Evolutionary conservation across 2,888 invertebrate species (phyloP).

Genomic region (Oscheius sp.): DNA sequence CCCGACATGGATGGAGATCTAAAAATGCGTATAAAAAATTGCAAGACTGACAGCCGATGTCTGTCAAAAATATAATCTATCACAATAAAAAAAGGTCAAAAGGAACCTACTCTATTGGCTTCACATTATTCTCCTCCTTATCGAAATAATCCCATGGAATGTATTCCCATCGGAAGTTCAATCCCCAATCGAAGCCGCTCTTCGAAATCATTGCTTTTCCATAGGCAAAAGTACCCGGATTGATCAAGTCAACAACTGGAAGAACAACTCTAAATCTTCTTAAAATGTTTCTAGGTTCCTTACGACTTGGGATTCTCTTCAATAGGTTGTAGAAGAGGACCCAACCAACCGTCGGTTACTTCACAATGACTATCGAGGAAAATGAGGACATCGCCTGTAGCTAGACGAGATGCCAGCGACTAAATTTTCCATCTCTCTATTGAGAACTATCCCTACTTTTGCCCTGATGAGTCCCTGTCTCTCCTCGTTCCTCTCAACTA

Average conservation of each 20-base stretch:
- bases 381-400: conserved; percentile 88
- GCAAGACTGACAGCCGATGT: too few relatives aligned
- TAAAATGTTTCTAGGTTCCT: background rate
- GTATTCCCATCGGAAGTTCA: conserved; percentile 90
- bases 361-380: conserved; percentile 95
- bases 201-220: conserved; percentile 91
- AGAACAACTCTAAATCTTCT: conserved; percentile 82
- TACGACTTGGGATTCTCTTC: conserved; percentile 74
- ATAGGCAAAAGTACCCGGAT: conserved; percentile 91
- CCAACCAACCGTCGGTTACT: conserved; percentile 95
- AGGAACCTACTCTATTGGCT: conserved; percentile 60
- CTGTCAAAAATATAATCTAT: too few relatives aligned
- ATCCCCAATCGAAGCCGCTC: conserved; percentile 99
- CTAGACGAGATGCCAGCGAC: conserved; percentile 88
- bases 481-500: conserved; percentile 46
- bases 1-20: conserved; percentile 97
- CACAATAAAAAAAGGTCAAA: too few relatives aligned
- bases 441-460: conserved; percentile 30
- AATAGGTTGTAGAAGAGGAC: conserved; percentile 89
- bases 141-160: conserved; percentile 79
- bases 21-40: background rate
- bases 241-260: conserved; percentile 98
- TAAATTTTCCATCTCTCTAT: conserved; percentile 72
- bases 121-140: conserved; percentile 77
- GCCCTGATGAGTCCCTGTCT: conserved; percentile 50